These are phyloP conservation scores for Fukomys damarensis DNA, from an alignment of 2,113 vertebrate species.

Conservation along the genomic window DNA sequence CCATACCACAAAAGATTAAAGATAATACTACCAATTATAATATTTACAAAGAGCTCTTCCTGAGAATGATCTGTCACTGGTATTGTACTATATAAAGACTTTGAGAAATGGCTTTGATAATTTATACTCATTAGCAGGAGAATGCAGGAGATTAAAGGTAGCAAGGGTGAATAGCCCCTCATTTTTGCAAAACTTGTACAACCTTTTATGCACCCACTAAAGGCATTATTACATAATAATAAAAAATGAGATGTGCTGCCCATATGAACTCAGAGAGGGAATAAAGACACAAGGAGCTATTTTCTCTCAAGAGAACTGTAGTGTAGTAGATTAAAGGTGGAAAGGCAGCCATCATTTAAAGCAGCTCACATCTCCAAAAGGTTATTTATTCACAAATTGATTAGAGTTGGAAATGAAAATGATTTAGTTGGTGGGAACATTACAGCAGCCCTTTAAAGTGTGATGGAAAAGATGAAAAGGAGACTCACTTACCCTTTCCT, in stretches of 20 bases:
- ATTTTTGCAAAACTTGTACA: slow-evolving; percentile 91
- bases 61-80: slow-evolving; percentile 83
- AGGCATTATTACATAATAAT: slow-evolving; percentile 90
- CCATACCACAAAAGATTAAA: slow-evolving; percentile 88
- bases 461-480: slow-evolving; percentile 89
- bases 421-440: slow-evolving; percentile 90
- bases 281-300: slow-evolving; percentile 88
- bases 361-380: slow-evolving; percentile 89
- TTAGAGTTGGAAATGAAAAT: slow-evolving; percentile 92
- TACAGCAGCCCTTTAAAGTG: slow-evolving; percentile 89
- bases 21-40: slow-evolving; percentile 87
- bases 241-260: slow-evolving; percentile 86
- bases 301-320: slow-evolving; percentile 88
- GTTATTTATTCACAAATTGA: slow-evolving; percentile 91
- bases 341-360: slow-evolving; percentile 90
- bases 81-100: slow-evolving; percentile 87
- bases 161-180: slow-evolving; percentile 90
- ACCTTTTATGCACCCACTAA: slow-evolving; percentile 90
- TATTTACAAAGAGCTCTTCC: slow-evolving; percentile 82
- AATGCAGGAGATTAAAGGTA: slow-evolving; percentile 93
- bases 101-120: slow-evolving; percentile 89
- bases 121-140: slow-evolving; percentile 89
- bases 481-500: slow-evolving; percentile 87
- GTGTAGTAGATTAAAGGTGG: slow-evolving; percentile 91
- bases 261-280: slow-evolving; percentile 83